Base-by-base conservation (phyloP, 2,888 invertebrate genomes). In the Apotomis capreana region DNA sequence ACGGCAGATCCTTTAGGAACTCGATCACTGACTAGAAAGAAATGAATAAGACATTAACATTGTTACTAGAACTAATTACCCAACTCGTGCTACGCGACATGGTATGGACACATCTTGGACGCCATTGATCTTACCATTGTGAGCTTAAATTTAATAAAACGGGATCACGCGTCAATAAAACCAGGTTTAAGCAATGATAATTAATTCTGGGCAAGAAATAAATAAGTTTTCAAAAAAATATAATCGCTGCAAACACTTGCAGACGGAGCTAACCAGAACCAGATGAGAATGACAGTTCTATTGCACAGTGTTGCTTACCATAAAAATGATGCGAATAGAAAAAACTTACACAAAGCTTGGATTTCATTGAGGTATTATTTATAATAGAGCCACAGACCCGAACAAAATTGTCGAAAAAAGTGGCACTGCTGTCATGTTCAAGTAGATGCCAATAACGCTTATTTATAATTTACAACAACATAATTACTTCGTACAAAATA, bases 1-100 rank as follows among this genome's bases (percentile, higher is more conserved):
- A 97, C 74, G 98, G 98, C 76, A 99, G 94, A 77, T 97, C 98
- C 89, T 98, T 97, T 76, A 99, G 91, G 88, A 98, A 98, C 86
- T 98, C 97, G 79, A 96, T 96, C 77, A 97, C 96, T 80, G 97
- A 97, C 97, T 96, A 92, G 73, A 94, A 94, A 84, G 71, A 94
- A 94, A 85, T 81, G 80, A 78, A 77, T 76, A 75, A 76, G 74
- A 77, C 73, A 79, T 70, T 6, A 70, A 49, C 9, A 55, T 9
- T 26, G 37, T 10, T 12, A 9, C 55, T 40, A 51, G 68, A 52
- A 79, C 77, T 81, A 83, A 82, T 80, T 81, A 78, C 81, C 80
- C 55, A 62, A 81, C 77, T 80, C 81, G 80, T 81, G 83, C 79
- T 81, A 78, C 78, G 78, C 76, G 79, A 74, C 75, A 77, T 69